Conservation (phyloP, 2,113 vertebrate species). For the Raja brachyura region DNA sequence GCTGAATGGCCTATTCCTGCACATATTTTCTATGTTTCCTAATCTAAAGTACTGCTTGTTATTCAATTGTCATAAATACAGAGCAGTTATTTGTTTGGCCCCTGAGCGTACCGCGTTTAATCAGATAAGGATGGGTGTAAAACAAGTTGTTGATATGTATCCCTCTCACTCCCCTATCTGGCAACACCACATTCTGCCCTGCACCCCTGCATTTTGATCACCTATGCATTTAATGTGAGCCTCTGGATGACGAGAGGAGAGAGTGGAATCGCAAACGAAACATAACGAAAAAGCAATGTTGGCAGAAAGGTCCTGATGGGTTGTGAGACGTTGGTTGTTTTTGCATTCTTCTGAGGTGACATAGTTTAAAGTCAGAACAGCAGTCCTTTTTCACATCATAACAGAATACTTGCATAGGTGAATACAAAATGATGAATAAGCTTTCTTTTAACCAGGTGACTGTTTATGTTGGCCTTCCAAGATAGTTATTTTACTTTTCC, state of each 20-base stretch:
- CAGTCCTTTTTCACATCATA: constrained; percentile 1
- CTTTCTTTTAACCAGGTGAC: constrained; percentile 7
- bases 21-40: too few relatives aligned
- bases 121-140: neutral
- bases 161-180: neutral
- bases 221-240: neutral
- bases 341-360: neutral
- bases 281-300: neutral
- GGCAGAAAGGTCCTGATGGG: neutral
- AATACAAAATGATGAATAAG: constrained; percentile 31
- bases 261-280: neutral
- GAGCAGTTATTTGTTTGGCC: neutral
- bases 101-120: neutral
- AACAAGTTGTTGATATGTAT: neutral
- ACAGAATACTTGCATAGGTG: constrained; percentile 1
- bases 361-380: constrained; percentile 2
- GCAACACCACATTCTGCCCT: neutral
- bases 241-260: neutral
- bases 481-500: constrained; percentile 11
- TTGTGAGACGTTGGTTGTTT: neutral
- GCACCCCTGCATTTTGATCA: neutral
- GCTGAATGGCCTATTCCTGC: too few relatives aligned
- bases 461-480: constrained; percentile 12
- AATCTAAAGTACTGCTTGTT: too few relatives aligned
- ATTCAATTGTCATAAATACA: too few relatives aligned